Evolutionary conservation across 1,140 invertebrate genomes (phyloP).

Genomic region (Dendrolimus punctatus): DNA sequence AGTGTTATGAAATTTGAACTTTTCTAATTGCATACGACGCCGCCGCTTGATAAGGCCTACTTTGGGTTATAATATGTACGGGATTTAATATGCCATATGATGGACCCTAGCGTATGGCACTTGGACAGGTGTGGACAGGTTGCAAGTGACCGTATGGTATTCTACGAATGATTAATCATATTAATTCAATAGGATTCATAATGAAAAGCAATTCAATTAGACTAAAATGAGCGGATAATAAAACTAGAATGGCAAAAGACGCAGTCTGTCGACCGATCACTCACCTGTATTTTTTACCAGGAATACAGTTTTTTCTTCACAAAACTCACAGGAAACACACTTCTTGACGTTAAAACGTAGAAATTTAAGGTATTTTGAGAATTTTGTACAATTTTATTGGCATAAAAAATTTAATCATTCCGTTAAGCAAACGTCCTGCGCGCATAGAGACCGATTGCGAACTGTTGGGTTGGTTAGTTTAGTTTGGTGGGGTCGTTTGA

Average conservation of each 20-base stretch:
- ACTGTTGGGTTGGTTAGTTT: conserved; percentile 57
- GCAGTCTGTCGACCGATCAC: conserved; percentile 67
- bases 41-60: conserved; percentile 17
- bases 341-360: conserved; percentile 39
- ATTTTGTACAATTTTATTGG: conserved; percentile 63
- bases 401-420: conserved; percentile 69
- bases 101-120: conserved; percentile 15
- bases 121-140: conserved; percentile 14
- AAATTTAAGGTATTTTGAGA: conserved; percentile 64
- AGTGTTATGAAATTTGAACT: conserved; percentile 49
- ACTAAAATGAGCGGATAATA: conserved; percentile 35
- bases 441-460: conserved; percentile 61
- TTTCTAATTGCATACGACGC: conserved; percentile 23
- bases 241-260: conserved; percentile 59
- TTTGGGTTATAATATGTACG: conserved; percentile 11
- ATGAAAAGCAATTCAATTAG: conserved; percentile 35
- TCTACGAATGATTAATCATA: background rate
- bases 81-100: conserved; percentile 8
- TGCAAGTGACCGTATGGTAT: background rate
- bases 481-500: conserved; percentile 48
- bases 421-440: conserved; percentile 53
- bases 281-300: conserved; percentile 66
- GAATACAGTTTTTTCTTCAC: conserved; percentile 47
- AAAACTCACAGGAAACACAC: conserved; percentile 56
- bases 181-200: conserved; percentile 4